phyloP scores from a whole-genome alignment of 2,888 invertebrate species.

The Luperina testacea region DNA sequence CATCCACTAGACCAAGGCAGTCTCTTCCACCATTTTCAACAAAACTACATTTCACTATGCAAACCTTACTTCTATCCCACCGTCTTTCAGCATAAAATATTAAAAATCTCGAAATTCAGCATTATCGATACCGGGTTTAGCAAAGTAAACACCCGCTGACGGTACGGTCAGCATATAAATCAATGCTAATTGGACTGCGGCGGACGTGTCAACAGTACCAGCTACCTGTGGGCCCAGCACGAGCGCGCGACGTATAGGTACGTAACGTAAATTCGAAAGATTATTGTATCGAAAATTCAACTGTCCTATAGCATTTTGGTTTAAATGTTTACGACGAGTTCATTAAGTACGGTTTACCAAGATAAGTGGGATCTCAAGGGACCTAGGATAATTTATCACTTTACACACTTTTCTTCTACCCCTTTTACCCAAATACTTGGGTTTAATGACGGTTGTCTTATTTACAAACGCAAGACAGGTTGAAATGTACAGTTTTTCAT shows the following conservation, averaged over 20 bases:
- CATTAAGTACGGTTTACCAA: background rate
- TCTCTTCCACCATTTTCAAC: background rate
- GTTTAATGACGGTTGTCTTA: too few relatives aligned
- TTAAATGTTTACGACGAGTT: background rate
- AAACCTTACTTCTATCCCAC: background rate
- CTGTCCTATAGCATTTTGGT: background rate
- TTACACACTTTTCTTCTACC: too few relatives aligned
- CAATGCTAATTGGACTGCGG: constrained; percentile 67
- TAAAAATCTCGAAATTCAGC: constrained; percentile 32
- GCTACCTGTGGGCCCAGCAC: constrained; percentile 27
- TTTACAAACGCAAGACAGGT: too few relatives aligned
- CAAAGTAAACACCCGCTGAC: constrained; percentile 49
- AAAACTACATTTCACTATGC: background rate
- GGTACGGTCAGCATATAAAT: constrained; percentile 68
- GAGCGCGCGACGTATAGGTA: background rate
- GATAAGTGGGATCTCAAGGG: background rate
- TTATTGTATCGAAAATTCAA: background rate
- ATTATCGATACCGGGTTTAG: constrained; percentile 39
- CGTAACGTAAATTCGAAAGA: too few relatives aligned
- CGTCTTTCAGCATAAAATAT: constrained; percentile 23
- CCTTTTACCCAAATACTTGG: too few relatives aligned
- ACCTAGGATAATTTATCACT: background rate
- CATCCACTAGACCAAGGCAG: background rate
- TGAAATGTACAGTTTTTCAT: too few relatives aligned
- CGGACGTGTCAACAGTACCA: constrained; percentile 64